A percentile compares a stretch with the other conserved stretches of the same genome.
Evolutionary conservation across 2,797 vertebrate species (phyloP).

Genomic region (Melopsittacus undulatus): DNA sequence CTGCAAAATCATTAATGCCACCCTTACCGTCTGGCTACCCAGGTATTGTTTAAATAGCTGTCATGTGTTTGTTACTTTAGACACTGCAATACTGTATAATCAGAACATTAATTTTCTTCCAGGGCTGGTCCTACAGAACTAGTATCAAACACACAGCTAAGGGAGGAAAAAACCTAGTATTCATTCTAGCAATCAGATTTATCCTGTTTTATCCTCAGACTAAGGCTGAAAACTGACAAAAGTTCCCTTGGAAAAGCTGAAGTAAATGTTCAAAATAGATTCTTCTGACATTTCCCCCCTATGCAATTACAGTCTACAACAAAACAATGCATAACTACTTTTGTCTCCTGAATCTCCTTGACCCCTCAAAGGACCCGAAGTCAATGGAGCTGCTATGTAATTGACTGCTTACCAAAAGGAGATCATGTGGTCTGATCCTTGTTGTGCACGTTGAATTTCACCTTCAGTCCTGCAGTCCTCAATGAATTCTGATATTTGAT

Average conservation of each 20-base stretch:
- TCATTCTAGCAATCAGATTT: background rate
- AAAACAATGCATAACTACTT: background rate
- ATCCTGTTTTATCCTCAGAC: background rate
- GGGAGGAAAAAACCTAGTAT: background rate
- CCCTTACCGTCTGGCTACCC: constrained; percentile 65
- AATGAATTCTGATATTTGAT: background rate
- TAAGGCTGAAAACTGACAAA: constrained; percentile 4
- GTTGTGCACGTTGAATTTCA: background rate
- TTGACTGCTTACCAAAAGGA: background rate
- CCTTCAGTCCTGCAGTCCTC: background rate
- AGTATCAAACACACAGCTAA: constrained; percentile 32
- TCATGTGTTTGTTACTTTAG: constrained; percentile 60
- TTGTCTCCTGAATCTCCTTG: background rate
- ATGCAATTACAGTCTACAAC: background rate
- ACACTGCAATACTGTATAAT: constrained; percentile 36
- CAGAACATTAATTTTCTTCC: constrained; percentile 66
- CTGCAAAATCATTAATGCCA: constrained; percentile 75
- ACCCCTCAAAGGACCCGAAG: background rate
- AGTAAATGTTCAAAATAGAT: background rate
- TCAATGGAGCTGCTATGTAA: background rate
- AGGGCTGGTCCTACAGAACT: background rate
- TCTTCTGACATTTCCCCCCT: accelerated
- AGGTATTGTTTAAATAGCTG: constrained; percentile 64
- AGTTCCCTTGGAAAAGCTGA: background rate
- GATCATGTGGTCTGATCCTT: background rate